Evolutionary conservation across 1,140 invertebrate genomes (phyloP).

Genomic region (Cecropterus lyciades): DNA sequence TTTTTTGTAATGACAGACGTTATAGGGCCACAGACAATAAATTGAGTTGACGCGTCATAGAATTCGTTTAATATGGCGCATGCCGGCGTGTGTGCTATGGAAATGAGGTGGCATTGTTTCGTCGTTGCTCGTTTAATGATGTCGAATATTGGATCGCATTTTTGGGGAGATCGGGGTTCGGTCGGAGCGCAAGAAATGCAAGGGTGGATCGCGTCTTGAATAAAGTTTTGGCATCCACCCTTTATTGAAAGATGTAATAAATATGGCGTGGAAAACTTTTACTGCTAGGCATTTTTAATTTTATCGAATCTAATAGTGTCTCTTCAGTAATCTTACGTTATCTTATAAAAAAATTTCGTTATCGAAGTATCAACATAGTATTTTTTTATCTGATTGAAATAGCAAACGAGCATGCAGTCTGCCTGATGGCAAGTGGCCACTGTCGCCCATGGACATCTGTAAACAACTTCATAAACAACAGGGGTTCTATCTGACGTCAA

Average conservation of each 20-base stretch:
- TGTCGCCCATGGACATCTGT: too few relatives aligned
- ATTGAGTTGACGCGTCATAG: conserved; percentile 51
- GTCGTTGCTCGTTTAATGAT: conserved; percentile 21
- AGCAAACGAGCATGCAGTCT: too few relatives aligned
- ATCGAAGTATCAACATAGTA: too few relatives aligned
- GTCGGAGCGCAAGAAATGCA: background rate
- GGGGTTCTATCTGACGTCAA: too few relatives aligned
- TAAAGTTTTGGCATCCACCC: background rate
- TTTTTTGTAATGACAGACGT: conserved; percentile 53
- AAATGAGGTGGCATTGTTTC: conserved; percentile 28
- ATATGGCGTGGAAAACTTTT: too few relatives aligned
- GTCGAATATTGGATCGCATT: conserved; percentile 28
- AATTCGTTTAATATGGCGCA: conserved; percentile 52
- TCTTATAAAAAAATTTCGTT: too few relatives aligned
- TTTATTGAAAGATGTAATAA: background rate
- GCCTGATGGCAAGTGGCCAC: too few relatives aligned
- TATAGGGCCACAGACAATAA: conserved; percentile 48
- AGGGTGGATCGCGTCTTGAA: background rate
- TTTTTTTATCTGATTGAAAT: too few relatives aligned
- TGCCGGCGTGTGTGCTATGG: conserved; percentile 21
- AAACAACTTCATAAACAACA: too few relatives aligned
- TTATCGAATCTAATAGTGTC: too few relatives aligned
- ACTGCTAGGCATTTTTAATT: too few relatives aligned
- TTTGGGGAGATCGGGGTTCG: conserved; percentile 15
- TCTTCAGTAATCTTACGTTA: too few relatives aligned